phyloP scores from a whole-genome alignment of 1,140 invertebrate genomes.

The Anadara kagoshimensis region DNA sequence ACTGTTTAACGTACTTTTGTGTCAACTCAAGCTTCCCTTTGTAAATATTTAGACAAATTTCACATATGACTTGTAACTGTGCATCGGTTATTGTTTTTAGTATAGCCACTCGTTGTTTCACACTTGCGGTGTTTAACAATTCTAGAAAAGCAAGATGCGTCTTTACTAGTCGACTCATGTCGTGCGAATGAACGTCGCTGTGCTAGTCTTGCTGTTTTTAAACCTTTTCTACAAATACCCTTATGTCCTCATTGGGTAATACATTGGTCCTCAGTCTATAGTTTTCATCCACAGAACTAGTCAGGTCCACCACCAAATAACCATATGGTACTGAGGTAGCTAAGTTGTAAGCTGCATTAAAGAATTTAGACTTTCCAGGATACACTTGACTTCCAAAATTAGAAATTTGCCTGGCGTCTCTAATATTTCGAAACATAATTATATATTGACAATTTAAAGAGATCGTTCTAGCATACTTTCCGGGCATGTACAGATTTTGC shows the following conservation, averaged over 20 bases:
- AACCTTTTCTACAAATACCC: constrained; percentile 7
- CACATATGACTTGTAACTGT: constrained; percentile 23
- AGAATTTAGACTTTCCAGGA: constrained; percentile 16
- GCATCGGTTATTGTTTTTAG: constrained; percentile 4
- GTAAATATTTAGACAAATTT: constrained; percentile 31
- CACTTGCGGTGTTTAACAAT: constrained; percentile 10
- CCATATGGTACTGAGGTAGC: constrained; percentile 16
- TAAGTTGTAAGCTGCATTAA: constrained; percentile 25
- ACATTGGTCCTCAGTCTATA: constrained; percentile 24
- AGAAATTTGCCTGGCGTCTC: constrained; percentile 27
- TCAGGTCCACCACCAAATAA: constrained; percentile 30
- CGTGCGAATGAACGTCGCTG: background rate
- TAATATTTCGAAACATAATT: constrained; percentile 29
- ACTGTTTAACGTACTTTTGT: too few species aligned
- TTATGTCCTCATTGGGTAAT: constrained; percentile 22
- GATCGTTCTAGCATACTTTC: constrained; percentile 2
- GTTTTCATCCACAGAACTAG: constrained; percentile 9
- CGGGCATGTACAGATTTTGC: background rate
- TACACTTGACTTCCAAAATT: constrained; percentile 32
- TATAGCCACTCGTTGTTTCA: constrained; percentile 19
- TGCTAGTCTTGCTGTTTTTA: background rate
- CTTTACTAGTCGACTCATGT: constrained; percentile 18
- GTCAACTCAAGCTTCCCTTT: background rate
- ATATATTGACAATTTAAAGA: constrained; percentile 27
- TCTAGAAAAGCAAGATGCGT: constrained; percentile 9